phyloP scores from a whole-genome alignment of 2,888 invertebrate species.

The Muschampia plurimacula region DNA sequence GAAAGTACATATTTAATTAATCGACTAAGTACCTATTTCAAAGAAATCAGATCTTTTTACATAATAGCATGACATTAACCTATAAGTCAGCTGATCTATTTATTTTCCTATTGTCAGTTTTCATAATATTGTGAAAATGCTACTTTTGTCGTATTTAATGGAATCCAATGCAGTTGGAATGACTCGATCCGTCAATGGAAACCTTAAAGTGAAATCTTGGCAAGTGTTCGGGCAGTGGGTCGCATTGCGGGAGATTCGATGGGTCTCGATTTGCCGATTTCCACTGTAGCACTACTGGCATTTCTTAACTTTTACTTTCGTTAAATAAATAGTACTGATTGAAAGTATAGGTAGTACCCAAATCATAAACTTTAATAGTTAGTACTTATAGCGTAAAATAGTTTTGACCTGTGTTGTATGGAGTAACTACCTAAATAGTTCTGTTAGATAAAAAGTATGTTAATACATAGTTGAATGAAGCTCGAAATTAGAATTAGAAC shows the following conservation, averaged over 20 bases:
- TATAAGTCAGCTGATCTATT: slow-evolving; percentile 62
- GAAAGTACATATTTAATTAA: background rate
- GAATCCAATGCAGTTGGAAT: slow-evolving; percentile 3
- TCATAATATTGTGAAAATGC: slow-evolving; percentile 25
- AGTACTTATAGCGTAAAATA: too few species aligned
- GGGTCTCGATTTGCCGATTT: slow-evolving; percentile 71
- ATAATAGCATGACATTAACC: slow-evolving; percentile 70
- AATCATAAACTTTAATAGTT: background rate
- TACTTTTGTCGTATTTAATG: slow-evolving; percentile 1
- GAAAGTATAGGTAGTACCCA: slow-evolving; percentile 15
- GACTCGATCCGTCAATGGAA: slow-evolving; percentile 55
- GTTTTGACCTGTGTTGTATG: background rate
- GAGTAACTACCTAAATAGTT: too few species aligned
- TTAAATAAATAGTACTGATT: slow-evolving; percentile 16
- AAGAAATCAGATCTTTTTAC: slow-evolving; percentile 54
- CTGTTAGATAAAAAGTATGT: too few species aligned
- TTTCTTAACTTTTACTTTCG: slow-evolving; percentile 79
- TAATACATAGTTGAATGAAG: background rate
- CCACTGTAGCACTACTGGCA: slow-evolving; percentile 56
- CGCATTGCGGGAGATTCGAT: slow-evolving; percentile 73
- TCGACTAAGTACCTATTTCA: background rate
- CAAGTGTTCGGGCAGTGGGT: slow-evolving; percentile 68
- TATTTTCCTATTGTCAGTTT: slow-evolving; percentile 50
- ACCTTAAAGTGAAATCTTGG: slow-evolving; percentile 80
- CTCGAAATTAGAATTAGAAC: background rate